Evolutionary conservation across 2,113 vertebrate genomes (phyloP).

Genomic region (Stigmatopora argus): DNA sequence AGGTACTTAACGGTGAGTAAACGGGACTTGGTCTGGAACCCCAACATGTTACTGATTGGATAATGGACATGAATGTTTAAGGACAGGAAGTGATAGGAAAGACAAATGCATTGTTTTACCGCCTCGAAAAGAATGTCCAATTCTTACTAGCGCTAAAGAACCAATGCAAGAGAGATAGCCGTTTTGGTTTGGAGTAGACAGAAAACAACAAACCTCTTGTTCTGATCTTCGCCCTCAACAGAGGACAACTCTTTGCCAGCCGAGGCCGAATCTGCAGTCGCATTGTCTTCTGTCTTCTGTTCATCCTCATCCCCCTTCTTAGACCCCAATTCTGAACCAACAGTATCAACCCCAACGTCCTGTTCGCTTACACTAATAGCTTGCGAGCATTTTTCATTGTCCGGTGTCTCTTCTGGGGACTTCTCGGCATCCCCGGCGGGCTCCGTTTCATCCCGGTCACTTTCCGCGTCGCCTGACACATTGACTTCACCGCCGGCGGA

Average conservation of each 20-base stretch:
- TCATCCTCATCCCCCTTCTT: constrained; percentile 84
- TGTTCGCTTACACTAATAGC: constrained; percentile 77
- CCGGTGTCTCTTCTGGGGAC: constrained; percentile 76
- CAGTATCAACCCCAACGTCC: constrained; percentile 72
- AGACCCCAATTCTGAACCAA: constrained; percentile 76
- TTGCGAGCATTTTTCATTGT: constrained; percentile 79
- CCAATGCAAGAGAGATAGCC: constrained; percentile 91
- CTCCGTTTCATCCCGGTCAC: constrained; percentile 75
- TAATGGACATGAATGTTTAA: constrained; percentile 35
- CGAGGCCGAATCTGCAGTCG: constrained; percentile 75
- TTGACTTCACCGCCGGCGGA: constrained; percentile 81
- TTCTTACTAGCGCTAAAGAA: constrained; percentile 74
- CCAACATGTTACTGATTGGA: constrained; percentile 43
- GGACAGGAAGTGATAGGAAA: constrained; percentile 49
- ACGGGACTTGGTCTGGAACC: constrained; percentile 36
- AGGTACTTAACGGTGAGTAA: constrained; percentile 30
- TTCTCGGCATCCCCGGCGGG: constrained; percentile 66
- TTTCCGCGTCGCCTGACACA: constrained; percentile 75
- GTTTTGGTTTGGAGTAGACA: constrained; percentile 93
- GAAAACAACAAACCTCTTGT: constrained; percentile 99
- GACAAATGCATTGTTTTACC: constrained; percentile 65
- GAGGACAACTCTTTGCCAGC: constrained; percentile 93
- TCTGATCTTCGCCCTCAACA: constrained; percentile 98
- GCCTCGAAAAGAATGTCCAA: constrained; percentile 71
- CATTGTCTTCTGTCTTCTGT: constrained; percentile 84